Evolutionary conservation across 1,140 invertebrate species (phyloP).

Genomic region (Caenorhabditis elegans): WBcel235 BX284605.5:11183001-11183500

Average conservation of each 20-base stretch:
- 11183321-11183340: background rate
- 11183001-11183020: background rate
- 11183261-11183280: background rate
- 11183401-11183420: background rate
- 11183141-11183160: background rate
- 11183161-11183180: background rate
- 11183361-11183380: background rate
- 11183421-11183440: background rate
- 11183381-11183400: background rate
- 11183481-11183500: conserved; percentile 9
- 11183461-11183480: background rate
- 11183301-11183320: background rate
- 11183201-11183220: too few relatives aligned
- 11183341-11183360: background rate
- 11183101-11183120: background rate
- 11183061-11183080: background rate
- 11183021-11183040: background rate
- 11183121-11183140: background rate
- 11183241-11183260: background rate
- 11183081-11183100: background rate
- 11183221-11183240: too few relatives aligned
- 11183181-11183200: background rate
- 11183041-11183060: background rate
- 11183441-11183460: background rate
- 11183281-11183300: conserved; percentile 19